These are phyloP conservation scores for Percopsis omiscomaycus DNA, from an alignment of 2,797 vertebrate genomes.

Conservation along the genomic window DNA sequence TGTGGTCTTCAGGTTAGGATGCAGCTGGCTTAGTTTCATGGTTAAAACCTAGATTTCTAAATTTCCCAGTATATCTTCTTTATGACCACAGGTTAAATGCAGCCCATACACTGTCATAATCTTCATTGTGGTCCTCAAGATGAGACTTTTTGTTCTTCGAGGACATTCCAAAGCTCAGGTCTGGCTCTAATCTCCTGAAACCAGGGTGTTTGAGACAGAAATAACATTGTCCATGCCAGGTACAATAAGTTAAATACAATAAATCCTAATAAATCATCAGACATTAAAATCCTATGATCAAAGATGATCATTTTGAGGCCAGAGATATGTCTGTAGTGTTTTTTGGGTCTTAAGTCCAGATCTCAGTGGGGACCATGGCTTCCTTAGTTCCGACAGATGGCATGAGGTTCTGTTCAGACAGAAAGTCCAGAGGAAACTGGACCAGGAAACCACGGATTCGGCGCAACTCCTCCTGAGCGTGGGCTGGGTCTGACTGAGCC, in stretches of 20 bases:
- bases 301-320: too few relatives aligned
- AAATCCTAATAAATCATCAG: not conserved
- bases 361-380: slow-evolving; percentile 93
- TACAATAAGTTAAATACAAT: not conserved
- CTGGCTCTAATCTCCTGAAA: not conserved
- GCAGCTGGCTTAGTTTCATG: not conserved
- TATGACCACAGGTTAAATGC: slow-evolving; percentile 9
- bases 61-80: slow-evolving; percentile 6
- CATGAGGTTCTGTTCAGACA: slow-evolving; percentile 91
- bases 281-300: too few relatives aligned
- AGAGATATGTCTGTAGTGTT: too few relatives aligned
- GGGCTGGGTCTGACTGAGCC: slow-evolving; percentile 80
- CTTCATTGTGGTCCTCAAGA: not conserved
- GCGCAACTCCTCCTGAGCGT: slow-evolving; percentile 88
- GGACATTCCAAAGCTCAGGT: slow-evolving; percentile 10
- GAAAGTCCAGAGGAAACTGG: slow-evolving; percentile 94
- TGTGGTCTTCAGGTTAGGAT: not conserved
- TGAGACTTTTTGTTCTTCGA: slow-evolving; percentile 25
- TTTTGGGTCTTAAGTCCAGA: slow-evolving; percentile 86
- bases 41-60: slow-evolving; percentile 13
- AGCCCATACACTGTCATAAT: not conserved
- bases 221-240: slow-evolving; percentile 28
- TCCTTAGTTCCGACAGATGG: slow-evolving; percentile 95
- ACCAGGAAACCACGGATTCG: slow-evolving; percentile 95
- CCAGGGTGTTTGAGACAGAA: slow-evolving; percentile 25